Evolutionary conservation across 1,140 invertebrate genomes (phyloP), one percentile per base, ranked within the genome.

Genomic region (Micrasema longulum): DNA sequence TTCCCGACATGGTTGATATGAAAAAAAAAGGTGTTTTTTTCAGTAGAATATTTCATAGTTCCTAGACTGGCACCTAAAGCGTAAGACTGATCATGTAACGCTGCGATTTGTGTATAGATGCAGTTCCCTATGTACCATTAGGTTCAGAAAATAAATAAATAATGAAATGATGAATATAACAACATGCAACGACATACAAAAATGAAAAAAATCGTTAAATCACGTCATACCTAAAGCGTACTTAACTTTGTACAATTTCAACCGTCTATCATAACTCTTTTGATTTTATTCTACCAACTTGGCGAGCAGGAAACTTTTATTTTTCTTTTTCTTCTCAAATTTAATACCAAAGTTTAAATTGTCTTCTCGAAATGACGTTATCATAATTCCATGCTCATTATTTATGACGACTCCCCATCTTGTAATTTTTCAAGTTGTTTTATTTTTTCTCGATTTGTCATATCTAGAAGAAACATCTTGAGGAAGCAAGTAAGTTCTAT

Each of bases 301-400:
- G 53, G 48, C 5, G 16, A 43, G 57, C 26, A 26, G 36, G 11
- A 12, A 31, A 45, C 12, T 63, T 23, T 63, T 63, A 12, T 38
- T 60, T 60, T 60, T 41, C 18, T 38, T 20, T 52, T n/a, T 38
- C n/a, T 10, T 11, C 53, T 62, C 57, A 62, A 62, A 62, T 43
- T 62, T 62, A 62, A 63, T 47, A 63, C 43, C 41, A 18, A 63
- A 63, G 60, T 63, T 63, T 63, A 63, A 63, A 63, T 63, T 63
- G 60, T 63, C 60, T 47, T 47, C 41, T 16, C 23, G 60, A 63
- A 47, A 63, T 20, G 23, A 45, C 41, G 41, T 63, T 43, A 63
- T 43, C 36, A 63, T 63, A 63, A 45, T 63, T 47, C 16, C 22
- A 22, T 31, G 3, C 60, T 63, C 60, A 47, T 63, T 63, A 63